Percentiles rank a stretch among this genome's conserved stretches.
Evolutionary conservation across 2,797 vertebrate species (phyloP).

Genomic region (Spondyliosoma cantharus): DNA sequence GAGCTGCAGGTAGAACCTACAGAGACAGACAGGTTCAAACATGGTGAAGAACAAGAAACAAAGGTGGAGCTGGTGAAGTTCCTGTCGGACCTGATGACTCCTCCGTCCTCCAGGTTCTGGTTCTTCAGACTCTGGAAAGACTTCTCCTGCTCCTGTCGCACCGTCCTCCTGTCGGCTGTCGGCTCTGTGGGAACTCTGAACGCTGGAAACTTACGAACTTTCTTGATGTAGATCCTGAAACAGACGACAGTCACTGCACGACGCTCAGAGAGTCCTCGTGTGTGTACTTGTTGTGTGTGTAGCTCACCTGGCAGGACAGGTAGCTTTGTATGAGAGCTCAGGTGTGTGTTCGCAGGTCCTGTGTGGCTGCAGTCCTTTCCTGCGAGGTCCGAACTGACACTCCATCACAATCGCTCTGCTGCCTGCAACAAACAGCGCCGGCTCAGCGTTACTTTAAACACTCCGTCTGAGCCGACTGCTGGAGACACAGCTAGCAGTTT

Average conservation of each 20-base stretch:
- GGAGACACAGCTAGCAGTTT: too few relatives aligned
- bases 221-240: constrained; percentile 30
- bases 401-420: constrained; percentile 21
- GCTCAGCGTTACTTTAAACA: too few relatives aligned
- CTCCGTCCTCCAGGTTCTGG: constrained; percentile 9
- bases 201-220: constrained; percentile 6
- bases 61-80: too few relatives aligned
- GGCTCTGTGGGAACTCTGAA: neutral
- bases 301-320: constrained; percentile 7
- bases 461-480: too few relatives aligned
- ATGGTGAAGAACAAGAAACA: neutral
- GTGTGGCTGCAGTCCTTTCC: constrained; percentile 2
- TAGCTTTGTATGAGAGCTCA: neutral
- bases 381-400: constrained; percentile 29
- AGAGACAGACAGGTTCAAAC: neutral
- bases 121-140: constrained; percentile 7
- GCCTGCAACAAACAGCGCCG: constrained; percentile 1
- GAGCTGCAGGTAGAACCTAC: constrained; percentile 65
- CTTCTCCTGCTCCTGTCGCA: constrained; percentile 13
- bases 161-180: neutral
- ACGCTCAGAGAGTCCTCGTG: too few relatives aligned
- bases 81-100: neutral
- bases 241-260: neutral
- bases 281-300: neutral
- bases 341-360: neutral